Conservation (phyloP, 2,797 vertebrate species). For the Limnodromus scolopaceus region DNA sequence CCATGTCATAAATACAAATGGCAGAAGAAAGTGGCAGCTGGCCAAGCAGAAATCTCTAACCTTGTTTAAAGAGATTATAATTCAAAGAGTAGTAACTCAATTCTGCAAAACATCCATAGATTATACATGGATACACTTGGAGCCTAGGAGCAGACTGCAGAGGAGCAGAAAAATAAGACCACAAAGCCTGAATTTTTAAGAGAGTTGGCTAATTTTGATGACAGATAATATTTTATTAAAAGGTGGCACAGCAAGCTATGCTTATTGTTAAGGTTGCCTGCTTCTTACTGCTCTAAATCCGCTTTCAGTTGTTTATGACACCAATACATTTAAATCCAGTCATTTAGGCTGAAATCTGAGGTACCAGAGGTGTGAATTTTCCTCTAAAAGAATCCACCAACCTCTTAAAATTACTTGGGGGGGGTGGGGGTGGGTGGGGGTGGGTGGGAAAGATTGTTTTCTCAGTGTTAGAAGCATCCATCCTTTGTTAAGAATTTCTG, state of each 20-base stretch:
- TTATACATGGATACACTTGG: neutral
- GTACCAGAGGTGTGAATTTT: neutral
- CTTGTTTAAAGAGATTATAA: neutral
- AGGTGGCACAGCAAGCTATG: neutral
- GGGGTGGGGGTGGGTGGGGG: no score
- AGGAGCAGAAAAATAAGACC: slow-evolving; percentile 21
- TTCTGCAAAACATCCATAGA: slow-evolving; percentile 11
- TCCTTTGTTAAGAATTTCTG: slow-evolving; percentile 35
- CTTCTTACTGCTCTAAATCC: neutral
- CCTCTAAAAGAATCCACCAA: neutral
- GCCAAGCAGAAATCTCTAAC: slow-evolving; percentile 40
- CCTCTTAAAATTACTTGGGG: neutral
- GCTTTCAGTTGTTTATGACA: neutral
- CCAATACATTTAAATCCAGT: neutral
- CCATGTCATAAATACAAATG: slow-evolving; percentile 4
- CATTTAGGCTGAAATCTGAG: neutral
- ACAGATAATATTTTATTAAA: slow-evolving; percentile 43
- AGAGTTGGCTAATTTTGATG: slow-evolving; percentile 27
- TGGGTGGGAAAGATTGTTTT: neutral
- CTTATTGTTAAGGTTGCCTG: neutral
- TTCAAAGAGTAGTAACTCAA: slow-evolving; percentile 1
- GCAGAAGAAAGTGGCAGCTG: neutral
- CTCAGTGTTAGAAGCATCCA: neutral
- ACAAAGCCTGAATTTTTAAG: slow-evolving; percentile 20
- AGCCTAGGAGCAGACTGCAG: neutral